These are phyloP conservation scores for Syngnathoides biaculeatus DNA, from an alignment of 2,113 vertebrate genomes.

Conservation along the genomic window DNA sequence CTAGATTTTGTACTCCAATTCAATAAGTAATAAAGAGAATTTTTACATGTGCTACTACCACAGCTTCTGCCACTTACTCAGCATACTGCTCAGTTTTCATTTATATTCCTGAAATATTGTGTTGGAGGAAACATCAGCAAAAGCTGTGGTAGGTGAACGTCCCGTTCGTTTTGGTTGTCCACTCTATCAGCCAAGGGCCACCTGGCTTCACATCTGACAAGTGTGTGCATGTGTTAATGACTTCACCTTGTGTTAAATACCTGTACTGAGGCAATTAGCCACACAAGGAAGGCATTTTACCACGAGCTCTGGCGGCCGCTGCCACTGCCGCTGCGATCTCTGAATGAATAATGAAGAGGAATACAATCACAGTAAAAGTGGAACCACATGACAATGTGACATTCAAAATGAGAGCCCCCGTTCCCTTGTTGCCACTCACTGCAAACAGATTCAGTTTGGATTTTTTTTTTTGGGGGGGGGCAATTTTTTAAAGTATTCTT, in stretches of 20 bases:
- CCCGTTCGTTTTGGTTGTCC: conserved; percentile 13
- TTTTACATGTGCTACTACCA: too few relatives aligned
- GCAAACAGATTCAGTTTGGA: conserved; percentile 11
- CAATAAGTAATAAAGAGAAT: too few relatives aligned
- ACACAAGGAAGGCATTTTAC: conserved; percentile 90
- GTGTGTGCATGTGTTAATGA: conserved; percentile 62
- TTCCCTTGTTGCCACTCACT: conserved; percentile 30
- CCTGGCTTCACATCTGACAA: conserved; percentile 59
- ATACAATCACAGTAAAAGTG: conserved; percentile 92
- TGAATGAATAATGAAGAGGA: conserved; percentile 85
- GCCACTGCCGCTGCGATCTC: conserved; percentile 72
- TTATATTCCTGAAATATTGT: background rate
- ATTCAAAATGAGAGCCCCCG: conserved; percentile 59
- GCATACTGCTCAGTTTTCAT: too few relatives aligned
- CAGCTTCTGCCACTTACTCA: too few relatives aligned
- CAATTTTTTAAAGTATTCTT: background rate
- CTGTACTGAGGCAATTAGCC: conserved; percentile 63
- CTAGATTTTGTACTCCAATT: too few relatives aligned
- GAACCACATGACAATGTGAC: conserved; percentile 86
- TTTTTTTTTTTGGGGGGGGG: background rate
- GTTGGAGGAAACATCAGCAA: background rate
- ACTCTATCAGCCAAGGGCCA: conserved; percentile 22
- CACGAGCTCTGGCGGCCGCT: conserved; percentile 77
- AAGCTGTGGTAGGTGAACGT: background rate
- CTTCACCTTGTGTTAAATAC: conserved; percentile 66